Evolutionary conservation across 2,888 invertebrate species (phyloP), one percentile per base, ranked within the genome.

Genomic region (Bombylius major): DNA sequence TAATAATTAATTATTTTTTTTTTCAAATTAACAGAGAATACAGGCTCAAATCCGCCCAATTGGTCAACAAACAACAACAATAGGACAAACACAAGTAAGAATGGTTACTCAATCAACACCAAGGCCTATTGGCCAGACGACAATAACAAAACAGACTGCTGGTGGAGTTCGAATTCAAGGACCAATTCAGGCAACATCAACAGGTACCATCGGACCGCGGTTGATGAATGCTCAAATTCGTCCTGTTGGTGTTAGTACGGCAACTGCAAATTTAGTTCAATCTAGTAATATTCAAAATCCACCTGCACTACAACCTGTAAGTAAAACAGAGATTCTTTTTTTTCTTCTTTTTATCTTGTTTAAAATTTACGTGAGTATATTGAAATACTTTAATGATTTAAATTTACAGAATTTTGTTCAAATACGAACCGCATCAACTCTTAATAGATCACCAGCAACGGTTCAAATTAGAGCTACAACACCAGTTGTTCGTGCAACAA

Each of bases 71-170:
- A 74, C 78, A 53, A 76, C 79, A 56, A 76, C 79, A 54, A 77
- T 80, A 65, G 73, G 72, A 60, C 73, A 73, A 64, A 73, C 75
- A 51, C 83, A 82, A 70, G 81, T 84, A 62, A 76, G 84, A 64
- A 78, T 84, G 66, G 80, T 83, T 67, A 75, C 80, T 58, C 75
- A 73, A 55, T 65, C 62, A 45, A 64, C 67, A 57, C 68, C 67
- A 45, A 68, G 75, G 53, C 73, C 75, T 53, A 69, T 73, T 57
- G 72, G 73, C n/a, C 73, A 75, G 56, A 74, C 75, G 51, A 75
- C 75, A 59, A 74, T 75, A 65, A 72, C 76, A 50, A 73, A 77
- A 59, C 75, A 75, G 59, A 68, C 69, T 55, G 60, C 67, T 53
- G 67, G 69, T 34, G 66, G 67, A 54, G 68, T 73, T 54, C 69